These are phyloP conservation scores for honey bee (Apis mellifera) DNA, from an alignment of 1,140 invertebrate species.

Conservation along the genomic window DNA sequence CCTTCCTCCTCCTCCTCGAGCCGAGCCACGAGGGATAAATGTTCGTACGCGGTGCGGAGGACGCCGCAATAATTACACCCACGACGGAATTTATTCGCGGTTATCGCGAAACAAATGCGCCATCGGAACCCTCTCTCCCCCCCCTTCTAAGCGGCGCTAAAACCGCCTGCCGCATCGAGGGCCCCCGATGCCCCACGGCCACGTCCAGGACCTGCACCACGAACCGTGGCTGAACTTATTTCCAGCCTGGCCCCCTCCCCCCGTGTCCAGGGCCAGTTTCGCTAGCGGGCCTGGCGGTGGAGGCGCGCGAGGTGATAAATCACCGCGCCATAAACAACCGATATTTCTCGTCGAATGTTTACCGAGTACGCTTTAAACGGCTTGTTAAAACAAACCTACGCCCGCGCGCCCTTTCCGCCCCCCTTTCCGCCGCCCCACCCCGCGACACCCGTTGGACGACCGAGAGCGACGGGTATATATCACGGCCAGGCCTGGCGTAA, in stretches of 20 bases:
- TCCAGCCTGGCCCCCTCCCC: conserved; percentile 27
- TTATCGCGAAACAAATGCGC: conserved; percentile 60
- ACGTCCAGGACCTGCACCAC: neutral
- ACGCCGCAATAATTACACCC: conserved; percentile 52
- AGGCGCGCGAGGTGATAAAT: conserved; percentile 78
- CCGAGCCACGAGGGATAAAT: neutral
- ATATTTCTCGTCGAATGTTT: conserved; percentile 82
- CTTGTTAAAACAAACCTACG: conserved; percentile 82
- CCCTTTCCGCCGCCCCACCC: conserved; percentile 19
- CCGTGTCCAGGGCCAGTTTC: conserved; percentile 26
- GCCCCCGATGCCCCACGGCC: neutral
- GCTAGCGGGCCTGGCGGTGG: conserved; percentile 42
- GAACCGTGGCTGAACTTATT: conserved; percentile 67
- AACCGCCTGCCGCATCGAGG: conserved; percentile 42
- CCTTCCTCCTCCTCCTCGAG: neutral
- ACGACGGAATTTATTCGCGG: conserved; percentile 61
- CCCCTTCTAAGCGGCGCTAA: conserved; percentile 67
- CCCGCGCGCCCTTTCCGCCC: conserved; percentile 62
- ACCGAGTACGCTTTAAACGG: conserved; percentile 82
- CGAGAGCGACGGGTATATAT: conserved; percentile 61
- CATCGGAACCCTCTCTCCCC: conserved; percentile 12
- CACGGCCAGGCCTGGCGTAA: conserved; percentile 57
- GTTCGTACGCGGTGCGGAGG: neutral
- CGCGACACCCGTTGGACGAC: neutral
- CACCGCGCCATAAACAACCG: conserved; percentile 80